A percentile compares a stretch with the other conserved stretches of the same genome.
Conservation (phyloP, 2,113 vertebrate species). For the Emydocephalus ijimae region DNA sequence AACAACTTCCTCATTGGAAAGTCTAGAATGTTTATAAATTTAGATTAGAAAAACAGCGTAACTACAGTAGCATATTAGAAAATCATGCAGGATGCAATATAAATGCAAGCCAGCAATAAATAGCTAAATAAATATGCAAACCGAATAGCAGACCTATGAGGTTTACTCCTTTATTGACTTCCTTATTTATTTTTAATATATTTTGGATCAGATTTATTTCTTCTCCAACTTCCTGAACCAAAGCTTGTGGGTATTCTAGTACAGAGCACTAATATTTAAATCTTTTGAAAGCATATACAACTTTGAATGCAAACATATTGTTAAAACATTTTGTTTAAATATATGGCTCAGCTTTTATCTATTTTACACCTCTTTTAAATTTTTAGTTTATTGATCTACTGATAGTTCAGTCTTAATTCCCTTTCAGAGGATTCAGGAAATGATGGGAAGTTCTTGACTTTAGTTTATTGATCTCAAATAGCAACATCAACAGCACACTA, state of each 20-base stretch:
- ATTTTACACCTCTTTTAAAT: not conserved
- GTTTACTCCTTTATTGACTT: not conserved
- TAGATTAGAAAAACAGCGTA: not conserved
- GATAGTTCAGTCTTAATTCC: constrained; percentile 4
- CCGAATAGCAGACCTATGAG: not conserved
- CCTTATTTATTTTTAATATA: not conserved
- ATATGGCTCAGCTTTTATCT: not conserved
- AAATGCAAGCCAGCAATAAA: not conserved
- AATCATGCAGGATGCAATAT: not conserved
- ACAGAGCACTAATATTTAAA: not conserved
- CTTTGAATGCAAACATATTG: constrained; percentile 33
- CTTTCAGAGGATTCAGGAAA: not conserved
- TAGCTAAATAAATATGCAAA: not conserved
- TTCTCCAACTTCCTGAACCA: not conserved
- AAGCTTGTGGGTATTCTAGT: not conserved
- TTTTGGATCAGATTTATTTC: not conserved
- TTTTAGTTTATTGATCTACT: not conserved
- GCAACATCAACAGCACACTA: constrained; percentile 26
- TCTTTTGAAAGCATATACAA: constrained; percentile 25
- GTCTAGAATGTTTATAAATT: not conserved
- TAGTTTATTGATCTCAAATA: constrained; percentile 32
- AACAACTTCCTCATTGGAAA: not conserved
- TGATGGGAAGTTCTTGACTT: constrained; percentile 16
- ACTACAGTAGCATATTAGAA: not conserved
- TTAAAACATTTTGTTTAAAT: constrained; percentile 29